Conservation (phyloP, 2,113 vertebrate genomes). For the Orycteropus afer region DNA sequence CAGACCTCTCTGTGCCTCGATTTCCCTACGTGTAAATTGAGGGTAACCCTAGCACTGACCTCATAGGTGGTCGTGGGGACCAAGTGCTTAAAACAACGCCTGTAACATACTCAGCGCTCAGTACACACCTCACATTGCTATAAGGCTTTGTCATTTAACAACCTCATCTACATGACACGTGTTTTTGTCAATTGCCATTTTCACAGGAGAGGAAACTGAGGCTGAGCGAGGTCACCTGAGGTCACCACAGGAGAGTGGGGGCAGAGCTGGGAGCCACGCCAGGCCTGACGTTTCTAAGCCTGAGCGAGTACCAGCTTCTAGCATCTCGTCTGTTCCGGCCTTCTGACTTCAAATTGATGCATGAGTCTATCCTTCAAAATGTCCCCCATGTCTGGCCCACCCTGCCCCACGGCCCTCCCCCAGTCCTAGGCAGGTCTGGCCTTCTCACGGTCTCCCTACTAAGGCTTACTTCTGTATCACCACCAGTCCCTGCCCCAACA, state of each 20-base stretch:
- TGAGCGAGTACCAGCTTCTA: accelerated
- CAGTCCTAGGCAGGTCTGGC: neutral
- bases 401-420: no score
- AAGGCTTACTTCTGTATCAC: neutral
- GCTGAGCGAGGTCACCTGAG: neutral
- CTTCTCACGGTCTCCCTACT: neutral
- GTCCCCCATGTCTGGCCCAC: accelerated
- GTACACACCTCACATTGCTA: no score
- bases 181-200: neutral
- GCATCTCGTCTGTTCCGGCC: no score
- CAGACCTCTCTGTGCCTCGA: neutral
- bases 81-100: accelerated
- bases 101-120: accelerated
- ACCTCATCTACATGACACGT: neutral
- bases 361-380: neutral
- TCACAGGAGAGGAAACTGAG: neutral
- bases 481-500: neutral
- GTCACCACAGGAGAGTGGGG: neutral
- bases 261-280: neutral
- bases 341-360: accelerated
- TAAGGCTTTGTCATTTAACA: neutral
- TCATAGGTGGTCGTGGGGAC: accelerated
- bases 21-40: neutral
- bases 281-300: neutral
- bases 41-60: neutral